These are phyloP conservation scores for Solea senegalensis DNA, from an alignment of 2,113 vertebrate genomes.

Conservation along the genomic window DNA sequence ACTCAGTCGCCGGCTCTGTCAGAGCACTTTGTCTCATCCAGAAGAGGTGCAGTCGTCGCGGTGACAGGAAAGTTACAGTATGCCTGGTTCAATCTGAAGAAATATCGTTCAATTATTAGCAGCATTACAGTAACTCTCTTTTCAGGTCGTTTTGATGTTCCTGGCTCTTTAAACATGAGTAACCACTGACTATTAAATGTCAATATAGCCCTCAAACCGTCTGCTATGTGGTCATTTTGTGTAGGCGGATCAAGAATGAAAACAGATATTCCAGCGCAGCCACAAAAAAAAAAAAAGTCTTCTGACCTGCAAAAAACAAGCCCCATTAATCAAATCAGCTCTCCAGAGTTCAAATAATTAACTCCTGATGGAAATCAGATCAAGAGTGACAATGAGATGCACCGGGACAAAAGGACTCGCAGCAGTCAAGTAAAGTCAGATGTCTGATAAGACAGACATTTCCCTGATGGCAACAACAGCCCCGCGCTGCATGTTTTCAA, in stretches of 20 bases:
- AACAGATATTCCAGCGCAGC: background rate
- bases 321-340: background rate
- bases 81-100: too few species aligned
- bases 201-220: background rate
- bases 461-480: background rate
- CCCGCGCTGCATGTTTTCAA: background rate
- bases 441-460: conserved; percentile 1
- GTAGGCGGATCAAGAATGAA: background rate
- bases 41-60: too few species aligned
- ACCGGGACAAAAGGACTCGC: background rate
- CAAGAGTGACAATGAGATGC: background rate
- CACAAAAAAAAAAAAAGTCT: background rate
- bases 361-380: background rate
- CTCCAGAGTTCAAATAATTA: conserved; percentile 5
- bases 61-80: too few species aligned
- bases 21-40: too few species aligned
- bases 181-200: background rate
- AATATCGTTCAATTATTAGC: too few species aligned
- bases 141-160: background rate
- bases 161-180: background rate
- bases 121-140: too few species aligned
- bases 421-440: background rate
- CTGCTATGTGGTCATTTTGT: conserved; percentile 1
- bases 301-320: background rate
- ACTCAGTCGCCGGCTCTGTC: too few species aligned